These are phyloP conservation scores for Gyrodactylus bullatarudis DNA, from an alignment of 1,140 invertebrate genomes.

Conservation along the genomic window DNA sequence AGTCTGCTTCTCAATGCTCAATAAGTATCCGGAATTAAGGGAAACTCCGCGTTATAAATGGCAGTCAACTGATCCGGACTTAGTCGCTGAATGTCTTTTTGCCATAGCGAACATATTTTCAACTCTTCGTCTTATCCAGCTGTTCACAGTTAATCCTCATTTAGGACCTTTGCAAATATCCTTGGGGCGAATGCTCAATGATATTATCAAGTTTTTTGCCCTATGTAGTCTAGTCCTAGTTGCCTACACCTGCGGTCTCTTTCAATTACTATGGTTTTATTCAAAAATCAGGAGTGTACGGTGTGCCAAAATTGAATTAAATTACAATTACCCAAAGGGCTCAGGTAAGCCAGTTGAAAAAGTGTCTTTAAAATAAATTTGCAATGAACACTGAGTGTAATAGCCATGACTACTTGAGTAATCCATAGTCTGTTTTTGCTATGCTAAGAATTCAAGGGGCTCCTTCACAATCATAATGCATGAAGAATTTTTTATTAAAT, in stretches of 20 bases:
- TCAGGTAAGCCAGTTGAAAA: too few species aligned
- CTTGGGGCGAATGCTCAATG: conserved; percentile 74
- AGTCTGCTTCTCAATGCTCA: conserved; percentile 6
- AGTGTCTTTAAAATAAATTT: too few species aligned
- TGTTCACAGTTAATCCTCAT: conserved; percentile 91
- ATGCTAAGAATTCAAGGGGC: too few species aligned
- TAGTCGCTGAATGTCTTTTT: conserved; percentile 63
- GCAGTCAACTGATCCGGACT: conserved; percentile 65
- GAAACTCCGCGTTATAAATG: conserved; percentile 44
- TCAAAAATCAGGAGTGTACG: conserved; percentile 21
- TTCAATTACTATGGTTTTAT: conserved; percentile 79
- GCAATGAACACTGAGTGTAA: too few species aligned
- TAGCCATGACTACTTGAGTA: too few species aligned
- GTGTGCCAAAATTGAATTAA: neutral
- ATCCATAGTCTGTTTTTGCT: too few species aligned
- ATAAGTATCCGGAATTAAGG: conserved; percentile 10
- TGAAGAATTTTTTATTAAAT: too few species aligned
- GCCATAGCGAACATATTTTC: conserved; percentile 76
- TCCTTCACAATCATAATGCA: too few species aligned
- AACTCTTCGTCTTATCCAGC: conserved; percentile 81
- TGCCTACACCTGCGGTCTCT: conserved; percentile 71
- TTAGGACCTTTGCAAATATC: conserved; percentile 82
- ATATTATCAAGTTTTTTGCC: conserved; percentile 79
- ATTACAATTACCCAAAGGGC: neutral
- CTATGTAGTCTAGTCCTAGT: conserved; percentile 75